phyloP scores from a whole-genome alignment of 1,140 invertebrate genomes.

The Dinothrombium tinctorium region DNA sequence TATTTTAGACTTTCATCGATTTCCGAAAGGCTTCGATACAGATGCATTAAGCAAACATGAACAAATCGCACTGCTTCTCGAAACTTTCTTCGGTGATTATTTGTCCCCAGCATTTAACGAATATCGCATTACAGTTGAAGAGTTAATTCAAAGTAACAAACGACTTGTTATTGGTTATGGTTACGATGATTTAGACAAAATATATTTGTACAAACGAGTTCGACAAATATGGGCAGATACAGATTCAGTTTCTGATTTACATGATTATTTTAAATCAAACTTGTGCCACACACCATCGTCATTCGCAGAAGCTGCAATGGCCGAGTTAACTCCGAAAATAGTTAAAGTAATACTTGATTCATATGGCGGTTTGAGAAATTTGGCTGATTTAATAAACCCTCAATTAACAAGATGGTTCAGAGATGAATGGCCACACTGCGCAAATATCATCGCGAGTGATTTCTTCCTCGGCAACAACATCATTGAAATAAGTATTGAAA shows the following conservation, averaged over 20 bases:
- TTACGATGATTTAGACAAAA: constrained; percentile 1
- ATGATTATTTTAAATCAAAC: constrained; percentile 21
- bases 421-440: constrained; percentile 35
- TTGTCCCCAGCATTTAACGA: neutral
- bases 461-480: constrained; percentile 46
- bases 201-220: constrained; percentile 23
- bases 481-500: constrained; percentile 35
- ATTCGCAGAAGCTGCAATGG: constrained; percentile 18
- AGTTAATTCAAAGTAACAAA: constrained; percentile 27
- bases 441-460: constrained; percentile 47
- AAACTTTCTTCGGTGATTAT: constrained; percentile 24
- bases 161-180: constrained; percentile 32
- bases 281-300: constrained; percentile 8
- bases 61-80: constrained; percentile 25
- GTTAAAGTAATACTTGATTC: constrained; percentile 29
- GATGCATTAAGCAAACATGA: constrained; percentile 20
- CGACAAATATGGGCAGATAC: constrained; percentile 35
- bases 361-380: constrained; percentile 29
- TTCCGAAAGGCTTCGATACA: constrained; percentile 17
- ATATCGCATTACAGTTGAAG: constrained; percentile 18
- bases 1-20: constrained; percentile 20
- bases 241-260: constrained; percentile 24
- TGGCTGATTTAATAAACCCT: constrained; percentile 40
- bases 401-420: constrained; percentile 38
- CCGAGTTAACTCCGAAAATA: constrained; percentile 49